Base-by-base conservation (phyloP, 2,888 invertebrate genomes). In the Tortrix viridana region DNA sequence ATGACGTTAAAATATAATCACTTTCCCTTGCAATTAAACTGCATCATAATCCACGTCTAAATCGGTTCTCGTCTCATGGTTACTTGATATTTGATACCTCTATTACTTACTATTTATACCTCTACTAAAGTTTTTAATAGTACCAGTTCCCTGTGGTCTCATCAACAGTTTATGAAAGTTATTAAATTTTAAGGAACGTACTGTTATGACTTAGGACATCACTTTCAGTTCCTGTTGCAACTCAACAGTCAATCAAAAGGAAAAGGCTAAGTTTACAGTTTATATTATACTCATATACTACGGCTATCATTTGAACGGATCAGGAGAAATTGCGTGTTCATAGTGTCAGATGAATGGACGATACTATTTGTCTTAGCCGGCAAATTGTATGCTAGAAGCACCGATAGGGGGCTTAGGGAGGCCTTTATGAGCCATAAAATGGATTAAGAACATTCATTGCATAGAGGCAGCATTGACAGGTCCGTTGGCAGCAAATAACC, bases 361-460 rank as follows among this genome's bases (percentile, higher is more conserved):
- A 59, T 59, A 55, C 53, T 59, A 64, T 64, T 60, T 64, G 64
- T 60, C 59, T 64, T 64, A 32, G 37, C 43, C 37, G 48, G 44
- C 53, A 64, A 60, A 64, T 64, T 64, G 58, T 64, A 63, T 63
- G 53, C 47, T 53, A 47, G 49, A 32, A 32, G 49, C 48, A 60
- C 43, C 37, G 54, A 62, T 62, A 62, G 41, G 52, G 52, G 56
- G 53, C 53, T 53, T 41, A 16, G 41, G 46, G 23, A 26, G 20
- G 41, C 63, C 20, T 63, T 63, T 63, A 58, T 63, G 47, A 63
- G 43, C 63, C 52, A 53, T 53, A 63, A 38, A 63, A 53, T 58
- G 63, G 63, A 63, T 63, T 63, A 63, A 58, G 57, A 57, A 63
- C 63, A 58, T 63, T 53, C 26, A 63, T 63, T 63, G 43, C 58